Evolutionary conservation across 2,113 vertebrate genomes (phyloP).

Genomic region (Hyperoodon ampullatus): DNA sequence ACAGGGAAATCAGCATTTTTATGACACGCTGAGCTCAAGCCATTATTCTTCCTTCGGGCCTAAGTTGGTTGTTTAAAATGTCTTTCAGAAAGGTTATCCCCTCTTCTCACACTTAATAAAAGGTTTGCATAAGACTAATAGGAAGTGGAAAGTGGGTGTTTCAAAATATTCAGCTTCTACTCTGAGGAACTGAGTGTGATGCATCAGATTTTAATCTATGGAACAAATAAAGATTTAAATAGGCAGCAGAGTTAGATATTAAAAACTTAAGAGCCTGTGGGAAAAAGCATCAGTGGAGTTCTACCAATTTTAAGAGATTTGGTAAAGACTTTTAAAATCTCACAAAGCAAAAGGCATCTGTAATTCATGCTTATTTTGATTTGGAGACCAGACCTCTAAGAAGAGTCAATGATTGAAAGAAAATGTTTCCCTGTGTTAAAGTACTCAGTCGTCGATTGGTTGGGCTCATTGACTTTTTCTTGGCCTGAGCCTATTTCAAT

Average conservation of each 20-base stretch:
- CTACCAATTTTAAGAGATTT: not conserved
- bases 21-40: not conserved
- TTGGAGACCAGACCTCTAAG: not conserved
- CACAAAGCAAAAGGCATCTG: not conserved
- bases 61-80: not conserved
- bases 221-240: not conserved
- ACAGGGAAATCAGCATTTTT: conserved; percentile 17
- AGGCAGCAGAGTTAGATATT: not conserved
- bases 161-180: conserved; percentile 10
- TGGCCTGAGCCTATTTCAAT: not conserved
- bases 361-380: conserved; percentile 34
- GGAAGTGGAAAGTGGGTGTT: not conserved
- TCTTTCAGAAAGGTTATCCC: conserved; percentile 40
- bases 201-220: not conserved
- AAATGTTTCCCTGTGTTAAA: not conserved
- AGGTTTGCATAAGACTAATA: not conserved
- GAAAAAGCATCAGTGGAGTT: not conserved
- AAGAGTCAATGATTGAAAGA: not conserved
- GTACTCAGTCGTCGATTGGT: not conserved
- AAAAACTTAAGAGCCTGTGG: not conserved
- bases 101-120: not conserved
- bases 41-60: conserved; percentile 13
- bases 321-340: not conserved
- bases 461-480: not conserved
- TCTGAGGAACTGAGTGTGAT: not conserved